Evolutionary conservation across 1,140 invertebrate genomes (phyloP), one percentile per base, ranked within the genome.

Genomic region (Formica exsecta): DNA sequence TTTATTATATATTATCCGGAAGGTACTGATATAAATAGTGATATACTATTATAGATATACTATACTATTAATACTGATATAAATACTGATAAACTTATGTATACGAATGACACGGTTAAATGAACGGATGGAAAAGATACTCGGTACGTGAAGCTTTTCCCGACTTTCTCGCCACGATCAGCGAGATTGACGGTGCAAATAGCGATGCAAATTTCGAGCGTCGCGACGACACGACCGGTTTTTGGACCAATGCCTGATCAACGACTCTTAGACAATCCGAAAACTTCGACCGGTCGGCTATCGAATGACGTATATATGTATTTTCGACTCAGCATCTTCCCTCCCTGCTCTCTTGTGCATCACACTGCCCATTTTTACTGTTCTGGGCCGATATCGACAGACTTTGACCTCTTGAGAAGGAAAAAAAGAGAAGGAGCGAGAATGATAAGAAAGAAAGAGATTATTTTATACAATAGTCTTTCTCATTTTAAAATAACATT

Each of bases 171-270:
- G 48, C 9, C 64, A 51, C 25, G 19, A 25, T 51, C 61, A 48
- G 25, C 29, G 64, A 80, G 64, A 80, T 80, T 80, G 62, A 44
- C 41, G n/a, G 22, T 22, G 22, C 54, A 68, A 73, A 83, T 41
- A 85, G 57, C 41, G 19, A 59, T 19, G 73, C 9, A 25, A 51
- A 61, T 77, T 54, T 64, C 19, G 80, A 87, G 59, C 65, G 65
- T 86, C 86, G 83, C 66, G 71, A 77, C 54, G 83, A 44, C 59
- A n/a, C 19, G 77, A 61, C 81, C 54, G 68, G 75, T 89, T 92
- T 88, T 93, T 93, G 92, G 92, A 93, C 89, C 89, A 90, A 90
- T 93, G 92, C 92, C 93, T 93, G 91, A 92, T 90, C 89, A 91
- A 80, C 88, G 92, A 91, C 92, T 92, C 92, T 92, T 89, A 71